Base-by-base conservation (phyloP, 2,113 vertebrate genomes). In the Indicator maculatus region DNA sequence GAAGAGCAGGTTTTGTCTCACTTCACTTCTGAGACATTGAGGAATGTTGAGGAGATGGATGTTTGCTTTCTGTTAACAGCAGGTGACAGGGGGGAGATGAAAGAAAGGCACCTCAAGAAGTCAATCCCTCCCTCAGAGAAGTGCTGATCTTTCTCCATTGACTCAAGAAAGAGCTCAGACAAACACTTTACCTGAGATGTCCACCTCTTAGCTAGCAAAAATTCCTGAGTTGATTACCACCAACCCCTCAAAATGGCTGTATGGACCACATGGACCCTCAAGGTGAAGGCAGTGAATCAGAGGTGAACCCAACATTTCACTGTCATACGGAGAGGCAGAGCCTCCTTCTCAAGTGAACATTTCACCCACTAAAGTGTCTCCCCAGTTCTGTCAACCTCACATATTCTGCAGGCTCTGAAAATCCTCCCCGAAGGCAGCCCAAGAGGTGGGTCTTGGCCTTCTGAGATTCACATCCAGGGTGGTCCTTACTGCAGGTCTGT, bases 401-500 rank as follows among this genome's bases (percentile, higher is more conserved):
- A 41, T 0, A 1, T 24, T 12, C 8, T 20, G 9, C 38, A 66
- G 45, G 14, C 20, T 72, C 52, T 11, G 50, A 44, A 39, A n/a
- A 47, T 72, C 52, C 59, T 24, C 28, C 38, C 36, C 53, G 38
- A 60, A 72, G 59, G 33, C 8, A 75, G 20, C 26, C 18, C 27
- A 44, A 58, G 47, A 58, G 27, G 20, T 28, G 9, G 10, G 36
- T 63, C 63, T 33, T 5, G 3, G 33, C 18, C 64, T 21, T 33
- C 30, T 41, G 47, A 50, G 39, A 39, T 9, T 60, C 45, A 24
- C 60, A 63, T n/a, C 16, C 27, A 36, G 21, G 15, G 20, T 14
- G 27, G 30, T 8, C 26, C 31, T 21, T 2, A 0, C 33, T 7
- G 2, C 0, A 6, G 23, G 39, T 58, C 11, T 79, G 16, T 2